phyloP scores from a whole-genome alignment of 2,888 invertebrate species.

The Cephus runcator region DNA sequence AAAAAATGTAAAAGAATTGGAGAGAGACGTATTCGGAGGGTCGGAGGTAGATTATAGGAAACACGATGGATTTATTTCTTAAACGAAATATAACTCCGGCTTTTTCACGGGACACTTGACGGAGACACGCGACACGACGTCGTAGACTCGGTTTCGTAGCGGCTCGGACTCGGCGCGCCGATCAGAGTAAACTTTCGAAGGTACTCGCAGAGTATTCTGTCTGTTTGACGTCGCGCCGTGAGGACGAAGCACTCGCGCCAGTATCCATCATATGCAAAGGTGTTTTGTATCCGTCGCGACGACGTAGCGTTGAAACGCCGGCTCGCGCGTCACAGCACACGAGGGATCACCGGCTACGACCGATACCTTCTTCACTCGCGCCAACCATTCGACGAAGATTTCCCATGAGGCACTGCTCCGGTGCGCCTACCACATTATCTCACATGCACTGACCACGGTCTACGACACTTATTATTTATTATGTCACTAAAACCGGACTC shows the following conservation, averaged over 20 bases:
- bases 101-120: neutral
- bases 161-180: neutral
- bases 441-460: neutral
- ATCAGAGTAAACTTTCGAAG: conserved; percentile 1
- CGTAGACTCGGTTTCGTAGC: neutral
- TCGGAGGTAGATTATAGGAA: neutral
- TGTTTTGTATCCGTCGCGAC: conserved; percentile 1
- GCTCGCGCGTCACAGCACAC: conserved; percentile 6
- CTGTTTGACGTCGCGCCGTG: conserved; percentile 40
- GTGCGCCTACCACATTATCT: neutral
- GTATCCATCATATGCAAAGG: conserved; percentile 46
- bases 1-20: conserved; percentile 2
- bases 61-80: neutral
- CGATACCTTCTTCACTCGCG: neutral
- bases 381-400: neutral
- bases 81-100: neutral
- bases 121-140: neutral
- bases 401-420: neutral
- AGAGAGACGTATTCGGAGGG: conserved; percentile 1
- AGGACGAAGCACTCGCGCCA: conserved; percentile 39
- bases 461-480: neutral
- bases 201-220: conserved; percentile 32
- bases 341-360: neutral
- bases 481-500: conserved; percentile 2
- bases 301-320: conserved; percentile 43